Evolutionary conservation across 2,888 invertebrate species (phyloP).

Genomic region (Muschampia plurimacula): DNA sequence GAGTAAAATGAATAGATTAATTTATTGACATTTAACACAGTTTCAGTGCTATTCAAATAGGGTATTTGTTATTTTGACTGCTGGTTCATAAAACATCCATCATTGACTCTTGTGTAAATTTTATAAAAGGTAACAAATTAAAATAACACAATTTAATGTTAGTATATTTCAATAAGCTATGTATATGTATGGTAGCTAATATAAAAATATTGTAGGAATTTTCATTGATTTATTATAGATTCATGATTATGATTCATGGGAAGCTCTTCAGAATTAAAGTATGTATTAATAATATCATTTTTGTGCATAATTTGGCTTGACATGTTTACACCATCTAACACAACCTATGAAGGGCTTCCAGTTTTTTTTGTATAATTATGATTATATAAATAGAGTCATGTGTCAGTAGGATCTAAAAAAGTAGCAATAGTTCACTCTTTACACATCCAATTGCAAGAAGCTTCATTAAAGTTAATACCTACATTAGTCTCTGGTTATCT

Average conservation of each 20-base stretch:
- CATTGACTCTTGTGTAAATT: neutral
- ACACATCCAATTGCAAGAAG: neutral
- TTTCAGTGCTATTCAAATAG: constrained; percentile 19
- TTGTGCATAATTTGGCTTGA: neutral
- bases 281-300: neutral
- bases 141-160: neutral
- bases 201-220: neutral
- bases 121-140: neutral
- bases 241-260: neutral
- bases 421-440: neutral
- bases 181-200: neutral
- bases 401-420: neutral
- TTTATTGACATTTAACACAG: constrained; percentile 5
- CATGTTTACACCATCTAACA: neutral
- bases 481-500: too few species aligned
- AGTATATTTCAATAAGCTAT: neutral
- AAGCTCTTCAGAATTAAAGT: neutral
- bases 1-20: constrained; percentile 19
- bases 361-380: neutral
- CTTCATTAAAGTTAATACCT: neutral
- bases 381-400: neutral
- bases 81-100: constrained; percentile 1
- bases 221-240: too few species aligned
- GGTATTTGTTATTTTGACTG: neutral
- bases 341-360: neutral